Percentiles rank a stretch among this genome's conserved stretches.
Evolutionary conservation across 2,888 invertebrate species (phyloP).

Genomic region (Calameuta pallipes): DNA sequence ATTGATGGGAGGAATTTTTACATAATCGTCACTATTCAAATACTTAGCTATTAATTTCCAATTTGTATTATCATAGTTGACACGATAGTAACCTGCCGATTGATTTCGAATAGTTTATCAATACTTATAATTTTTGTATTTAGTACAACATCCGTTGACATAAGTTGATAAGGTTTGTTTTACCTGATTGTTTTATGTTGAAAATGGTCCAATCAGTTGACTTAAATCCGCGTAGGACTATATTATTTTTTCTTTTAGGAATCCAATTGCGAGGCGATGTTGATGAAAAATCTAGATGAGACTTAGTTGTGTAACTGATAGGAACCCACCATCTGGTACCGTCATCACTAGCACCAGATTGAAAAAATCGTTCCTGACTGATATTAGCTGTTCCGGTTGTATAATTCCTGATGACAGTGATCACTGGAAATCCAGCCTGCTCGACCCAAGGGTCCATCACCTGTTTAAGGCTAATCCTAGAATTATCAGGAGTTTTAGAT

Average conservation of each 20-base stretch:
- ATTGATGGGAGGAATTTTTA: conserved; percentile 52
- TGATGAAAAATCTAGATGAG: conserved; percentile 24
- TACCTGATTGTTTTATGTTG: conserved; percentile 73
- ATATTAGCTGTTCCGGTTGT: conserved; percentile 63
- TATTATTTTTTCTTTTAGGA: conserved; percentile 16
- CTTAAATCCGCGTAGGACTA: conserved; percentile 28
- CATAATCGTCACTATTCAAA: conserved; percentile 19
- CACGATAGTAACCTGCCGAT: conserved; percentile 57
- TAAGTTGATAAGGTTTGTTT: conserved; percentile 38
- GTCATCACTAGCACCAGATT: neutral
- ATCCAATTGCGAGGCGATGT: conserved; percentile 31
- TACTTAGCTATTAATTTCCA: conserved; percentile 57
- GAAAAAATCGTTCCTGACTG: conserved; percentile 62
- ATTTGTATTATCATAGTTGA: conserved; percentile 61
- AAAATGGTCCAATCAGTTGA: conserved; percentile 70
- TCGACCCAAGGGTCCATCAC: conserved; percentile 72
- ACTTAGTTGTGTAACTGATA: conserved; percentile 40
- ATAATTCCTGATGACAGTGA: conserved; percentile 70
- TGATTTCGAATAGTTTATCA: neutral
- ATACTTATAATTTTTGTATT: neutral
- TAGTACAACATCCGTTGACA: neutral
- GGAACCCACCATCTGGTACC: conserved; percentile 49
- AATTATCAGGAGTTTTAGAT: conserved; percentile 41
- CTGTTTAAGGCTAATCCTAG: conserved; percentile 56
- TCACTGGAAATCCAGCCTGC: conserved; percentile 75